Evolutionary conservation across 2,113 vertebrate genomes (phyloP).

Genomic region (Pseudorasbora parva): DNA sequence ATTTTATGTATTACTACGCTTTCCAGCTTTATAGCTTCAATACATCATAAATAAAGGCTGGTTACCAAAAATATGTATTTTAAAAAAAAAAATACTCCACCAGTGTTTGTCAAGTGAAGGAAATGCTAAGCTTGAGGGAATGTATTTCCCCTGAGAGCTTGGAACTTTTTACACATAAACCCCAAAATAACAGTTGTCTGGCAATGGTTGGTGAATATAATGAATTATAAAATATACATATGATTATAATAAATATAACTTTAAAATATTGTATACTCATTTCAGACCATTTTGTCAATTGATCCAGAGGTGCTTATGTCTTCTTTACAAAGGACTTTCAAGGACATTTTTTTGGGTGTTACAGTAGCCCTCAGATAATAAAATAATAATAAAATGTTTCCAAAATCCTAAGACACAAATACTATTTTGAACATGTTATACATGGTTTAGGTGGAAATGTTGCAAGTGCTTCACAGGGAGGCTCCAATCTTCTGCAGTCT

Average conservation of each 20-base stretch:
- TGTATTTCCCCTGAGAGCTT: not conserved
- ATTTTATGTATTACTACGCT: conserved; percentile 34
- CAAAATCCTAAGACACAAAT: not conserved
- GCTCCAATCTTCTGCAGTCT: not conserved
- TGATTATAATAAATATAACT: not conserved
- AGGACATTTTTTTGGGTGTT: not conserved
- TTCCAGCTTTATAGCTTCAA: not conserved
- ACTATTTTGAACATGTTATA: not conserved
- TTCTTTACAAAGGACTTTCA: not conserved
- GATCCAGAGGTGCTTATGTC: no score
- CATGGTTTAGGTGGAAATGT: not conserved
- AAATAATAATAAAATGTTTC: not conserved
- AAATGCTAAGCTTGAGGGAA: not conserved
- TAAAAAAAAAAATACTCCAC: not conserved
- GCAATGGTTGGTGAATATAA: no score
- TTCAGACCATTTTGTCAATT: not conserved
- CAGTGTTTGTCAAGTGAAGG: not conserved
- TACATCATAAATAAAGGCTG: conserved; percentile 24
- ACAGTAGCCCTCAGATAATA: no score
- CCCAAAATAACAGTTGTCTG: no score
- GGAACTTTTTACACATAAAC: no score
- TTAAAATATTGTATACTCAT: not conserved
- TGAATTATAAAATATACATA: no score
- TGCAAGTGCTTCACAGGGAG: not conserved
- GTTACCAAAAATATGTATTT: conserved; percentile 2